Percentiles rank a stretch among this genome's conserved stretches.
Evolutionary conservation across 2,113 vertebrate species (phyloP).

Genomic region (Pionites leucogaster): DNA sequence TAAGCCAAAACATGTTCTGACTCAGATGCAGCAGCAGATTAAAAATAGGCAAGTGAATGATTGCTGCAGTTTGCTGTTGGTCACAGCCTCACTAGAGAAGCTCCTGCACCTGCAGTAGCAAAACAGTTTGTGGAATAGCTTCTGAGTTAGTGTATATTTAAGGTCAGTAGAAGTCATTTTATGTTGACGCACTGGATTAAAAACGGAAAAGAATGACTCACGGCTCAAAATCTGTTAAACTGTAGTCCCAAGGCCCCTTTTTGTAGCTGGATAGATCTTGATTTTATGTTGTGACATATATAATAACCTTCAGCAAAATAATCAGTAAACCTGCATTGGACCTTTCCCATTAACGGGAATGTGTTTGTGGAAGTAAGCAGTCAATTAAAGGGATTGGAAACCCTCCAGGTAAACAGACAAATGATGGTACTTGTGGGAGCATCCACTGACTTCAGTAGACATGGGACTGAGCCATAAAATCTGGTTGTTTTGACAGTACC

Average conservation of each 20-base stretch:
- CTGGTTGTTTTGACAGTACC: conserved; percentile 10
- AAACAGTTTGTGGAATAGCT: neutral
- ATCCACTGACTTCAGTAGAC: neutral
- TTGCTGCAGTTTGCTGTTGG: neutral
- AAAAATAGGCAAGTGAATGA: neutral
- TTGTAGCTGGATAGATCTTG: neutral
- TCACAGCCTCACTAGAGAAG: neutral
- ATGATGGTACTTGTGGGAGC: neutral
- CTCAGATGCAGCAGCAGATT: neutral
- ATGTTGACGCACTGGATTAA: neutral
- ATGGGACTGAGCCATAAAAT: neutral
- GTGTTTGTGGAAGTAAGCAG: neutral
- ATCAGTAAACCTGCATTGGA: neutral
- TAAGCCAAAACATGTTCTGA: neutral
- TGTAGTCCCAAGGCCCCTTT: neutral
- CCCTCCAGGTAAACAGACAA: neutral
- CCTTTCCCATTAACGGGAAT: neutral
- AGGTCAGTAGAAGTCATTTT: neutral
- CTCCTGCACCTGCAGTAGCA: neutral
- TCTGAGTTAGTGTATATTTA: neutral
- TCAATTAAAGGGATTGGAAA: neutral
- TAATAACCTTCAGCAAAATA: neutral
- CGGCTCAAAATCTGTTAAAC: neutral
- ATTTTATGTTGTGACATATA: neutral
- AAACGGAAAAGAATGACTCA: neutral